A percentile compares a stretch with the other conserved stretches of the same genome.
Conservation (phyloP, 1,140 invertebrate species). For the Theocolax elegans region DNA sequence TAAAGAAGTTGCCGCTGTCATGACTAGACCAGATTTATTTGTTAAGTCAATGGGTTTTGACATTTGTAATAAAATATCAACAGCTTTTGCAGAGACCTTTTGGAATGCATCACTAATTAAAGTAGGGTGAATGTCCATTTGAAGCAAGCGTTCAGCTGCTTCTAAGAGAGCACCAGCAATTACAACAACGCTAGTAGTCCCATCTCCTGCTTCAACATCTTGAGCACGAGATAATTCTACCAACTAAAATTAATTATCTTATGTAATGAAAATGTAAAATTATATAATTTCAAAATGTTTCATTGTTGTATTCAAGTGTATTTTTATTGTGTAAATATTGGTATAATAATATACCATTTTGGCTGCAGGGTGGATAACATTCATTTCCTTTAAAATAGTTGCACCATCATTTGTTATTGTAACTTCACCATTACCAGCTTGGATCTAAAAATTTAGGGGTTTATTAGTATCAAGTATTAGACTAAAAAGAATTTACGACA, state of each 20-base stretch:
- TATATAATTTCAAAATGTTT: too few species aligned
- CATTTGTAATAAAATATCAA: conserved; percentile 89
- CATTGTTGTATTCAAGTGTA: too few species aligned
- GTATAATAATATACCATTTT: conserved; percentile 85
- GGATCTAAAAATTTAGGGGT: conserved; percentile 75
- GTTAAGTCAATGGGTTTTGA: conserved; percentile 87
- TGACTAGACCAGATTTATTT: conserved; percentile 89
- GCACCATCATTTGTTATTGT: conserved; percentile 99
- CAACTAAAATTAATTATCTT: conserved; percentile 75
- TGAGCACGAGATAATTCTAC: conserved; percentile 98
- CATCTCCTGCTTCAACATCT: conserved; percentile 99
- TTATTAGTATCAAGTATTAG: conserved; percentile 21
- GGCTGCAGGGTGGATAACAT: conserved; percentile 97
- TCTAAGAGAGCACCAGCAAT: conserved; percentile 95
- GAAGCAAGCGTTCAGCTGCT: conserved; percentile 91
- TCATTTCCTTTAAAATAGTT: conserved; percentile 99
- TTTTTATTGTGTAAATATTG: too few species aligned
- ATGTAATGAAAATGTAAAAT: too few species aligned
- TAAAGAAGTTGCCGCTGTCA: conserved; percentile 96
- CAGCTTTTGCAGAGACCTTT: conserved; percentile 84
- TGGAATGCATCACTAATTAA: conserved; percentile 97
- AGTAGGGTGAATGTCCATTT: conserved; percentile 97
- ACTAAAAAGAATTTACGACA: conserved; percentile 16
- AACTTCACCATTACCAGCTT: conserved; percentile 96
- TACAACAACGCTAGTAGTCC: conserved; percentile 97